Evolutionary conservation across 2,888 invertebrate genomes (phyloP), one percentile per base, ranked within the genome.

Genomic region (Keiferia lycopersicella): DNA sequence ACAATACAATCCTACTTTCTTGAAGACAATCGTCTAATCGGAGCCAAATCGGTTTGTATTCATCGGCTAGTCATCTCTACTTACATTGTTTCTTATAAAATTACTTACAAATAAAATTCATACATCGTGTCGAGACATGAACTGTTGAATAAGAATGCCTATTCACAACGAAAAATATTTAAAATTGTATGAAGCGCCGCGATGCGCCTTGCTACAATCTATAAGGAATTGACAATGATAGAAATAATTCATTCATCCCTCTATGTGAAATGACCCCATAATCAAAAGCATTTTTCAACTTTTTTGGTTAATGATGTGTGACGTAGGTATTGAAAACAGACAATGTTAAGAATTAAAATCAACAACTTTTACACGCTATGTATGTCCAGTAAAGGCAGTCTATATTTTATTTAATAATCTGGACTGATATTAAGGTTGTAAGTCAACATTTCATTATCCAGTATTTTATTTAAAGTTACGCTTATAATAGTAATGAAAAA

Each of bases 1-100:
- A 51, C 39, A 10, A 58, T 38, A 45, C 45, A 45, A 50, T n/a
- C 26, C 51, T 59, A 60, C 60, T 26, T 39, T 22, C 60, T 1
- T 14, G 18, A 20, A 60, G 45, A 60, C 45, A 58, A 39, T 58
- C 39, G 57, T 16, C 34, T 34, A 57, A 34, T 34, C n/a, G n/a
- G 16, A 26, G 22, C 12, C 22, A 22, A 22, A 22, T 53, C 12
- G 14, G 14, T 53, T 14, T 14, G 22, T 45, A 41, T n/a, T 12
- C n/a, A 41, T 41, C 12, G 16, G n/a, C 16, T 45, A 45, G 45
- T 34, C 34, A 34, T 26, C n/a, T 30, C 30, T 30, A 30, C 30
- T 30, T 30, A 30, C 30, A 30, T 30, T 30, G 30, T 30, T 30
- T 30, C 30, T 30, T 30, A 30, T 30, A 6, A 30, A 30, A 30